Evolutionary conservation across 2,888 invertebrate genomes (phyloP).

Genomic region (Cerceris ruficornis): DNA sequence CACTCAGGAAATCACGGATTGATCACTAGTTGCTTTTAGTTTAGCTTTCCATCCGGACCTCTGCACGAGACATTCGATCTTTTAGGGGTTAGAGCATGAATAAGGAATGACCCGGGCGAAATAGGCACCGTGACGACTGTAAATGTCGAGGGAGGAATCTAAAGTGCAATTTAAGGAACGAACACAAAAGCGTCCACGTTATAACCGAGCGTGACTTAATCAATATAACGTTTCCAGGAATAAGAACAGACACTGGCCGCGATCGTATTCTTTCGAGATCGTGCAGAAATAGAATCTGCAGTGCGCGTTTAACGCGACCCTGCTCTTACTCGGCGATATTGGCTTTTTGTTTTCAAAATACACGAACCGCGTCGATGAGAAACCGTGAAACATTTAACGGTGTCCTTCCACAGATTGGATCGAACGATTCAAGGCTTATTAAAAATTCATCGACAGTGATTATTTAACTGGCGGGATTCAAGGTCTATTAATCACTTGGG

Average conservation of each 20-base stretch:
- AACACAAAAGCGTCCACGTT: not conserved
- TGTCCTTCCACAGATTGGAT: not conserved
- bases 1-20: too few species aligned
- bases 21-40: too few species aligned
- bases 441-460: not conserved
- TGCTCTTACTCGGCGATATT: not conserved
- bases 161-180: not conserved
- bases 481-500: too few species aligned
- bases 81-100: not conserved
- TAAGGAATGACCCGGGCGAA: not conserved
- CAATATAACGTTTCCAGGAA: conserved; percentile 3
- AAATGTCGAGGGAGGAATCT: not conserved
- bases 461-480: too few species aligned
- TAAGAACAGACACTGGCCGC: conserved; percentile 1
- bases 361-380: conserved; percentile 10
- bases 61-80: not conserved
- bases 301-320: not conserved
- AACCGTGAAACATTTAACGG: conserved; percentile 12
- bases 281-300: not conserved
- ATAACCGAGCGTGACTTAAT: not conserved
- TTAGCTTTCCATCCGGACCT: not conserved
- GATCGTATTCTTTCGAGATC: not conserved
- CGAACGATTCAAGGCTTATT: not conserved
- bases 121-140: not conserved
- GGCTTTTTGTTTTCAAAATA: conserved; percentile 35